Evolutionary conservation across 2,888 invertebrate genomes (phyloP).

Genomic region (Lydus trimaculatus): DNA sequence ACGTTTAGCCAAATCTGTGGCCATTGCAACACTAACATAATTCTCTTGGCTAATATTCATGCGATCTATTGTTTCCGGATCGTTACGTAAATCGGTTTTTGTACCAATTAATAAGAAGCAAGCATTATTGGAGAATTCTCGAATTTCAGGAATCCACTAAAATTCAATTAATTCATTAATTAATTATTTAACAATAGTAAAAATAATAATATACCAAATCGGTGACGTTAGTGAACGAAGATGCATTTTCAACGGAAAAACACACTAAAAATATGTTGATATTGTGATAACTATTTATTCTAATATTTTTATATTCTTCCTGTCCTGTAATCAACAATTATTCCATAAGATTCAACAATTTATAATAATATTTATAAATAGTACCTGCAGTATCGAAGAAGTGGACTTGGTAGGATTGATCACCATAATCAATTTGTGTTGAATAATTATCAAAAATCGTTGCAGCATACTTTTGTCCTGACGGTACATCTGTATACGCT

Average conservation of each 20-base stretch:
- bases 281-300: slow-evolving; percentile 28
- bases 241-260: slow-evolving; percentile 31
- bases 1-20: slow-evolving; percentile 31
- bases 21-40: slow-evolving; percentile 28
- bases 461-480: slow-evolving; percentile 26
- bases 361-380: too few species aligned
- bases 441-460: slow-evolving; percentile 36
- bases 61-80: slow-evolving; percentile 36
- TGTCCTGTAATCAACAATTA: slow-evolving; percentile 31
- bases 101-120: slow-evolving; percentile 33
- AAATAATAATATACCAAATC: slow-evolving; percentile 24
- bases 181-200: not conserved
- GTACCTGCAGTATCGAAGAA: slow-evolving; percentile 39
- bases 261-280: slow-evolving; percentile 34
- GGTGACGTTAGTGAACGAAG: slow-evolving; percentile 32
- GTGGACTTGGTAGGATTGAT: slow-evolving; percentile 26
- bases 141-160: slow-evolving; percentile 37
- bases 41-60: slow-evolving; percentile 30
- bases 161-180: slow-evolving; percentile 12
- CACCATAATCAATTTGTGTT: slow-evolving; percentile 17
- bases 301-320: slow-evolving; percentile 32
- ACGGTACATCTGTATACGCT: slow-evolving; percentile 3
- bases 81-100: slow-evolving; percentile 34
- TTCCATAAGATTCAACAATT: not conserved
- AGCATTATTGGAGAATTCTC: slow-evolving; percentile 23